Evolutionary conservation across 1,140 invertebrate species (phyloP).

Genomic region (Aphelenchoides fujianensis): DNA sequence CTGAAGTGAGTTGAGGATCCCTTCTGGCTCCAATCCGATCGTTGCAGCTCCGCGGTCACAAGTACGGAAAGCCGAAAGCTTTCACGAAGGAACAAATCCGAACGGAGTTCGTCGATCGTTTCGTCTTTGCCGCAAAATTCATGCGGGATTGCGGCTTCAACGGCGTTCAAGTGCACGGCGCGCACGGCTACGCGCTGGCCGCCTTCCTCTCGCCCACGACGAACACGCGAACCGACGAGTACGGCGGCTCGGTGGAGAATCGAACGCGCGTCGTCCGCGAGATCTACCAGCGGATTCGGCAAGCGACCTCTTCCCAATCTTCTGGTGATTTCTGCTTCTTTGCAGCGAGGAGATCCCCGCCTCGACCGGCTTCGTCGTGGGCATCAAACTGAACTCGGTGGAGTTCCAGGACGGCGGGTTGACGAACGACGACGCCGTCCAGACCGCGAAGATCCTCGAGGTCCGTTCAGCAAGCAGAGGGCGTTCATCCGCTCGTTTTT

Average conservation of each 20-base stretch:
- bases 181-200: slow-evolving; percentile 55
- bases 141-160: slow-evolving; percentile 47
- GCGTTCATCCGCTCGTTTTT: background rate
- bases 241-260: slow-evolving; percentile 50
- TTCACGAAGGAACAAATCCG: slow-evolving; percentile 45
- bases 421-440: slow-evolving; percentile 24
- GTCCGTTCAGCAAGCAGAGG: too few species aligned
- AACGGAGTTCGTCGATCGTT: slow-evolving; percentile 49
- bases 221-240: slow-evolving; percentile 51
- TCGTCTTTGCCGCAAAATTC: slow-evolving; percentile 43
- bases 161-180: slow-evolving; percentile 52
- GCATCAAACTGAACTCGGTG: slow-evolving; percentile 50
- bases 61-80: slow-evolving; percentile 39
- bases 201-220: slow-evolving; percentile 53
- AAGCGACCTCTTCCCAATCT: background rate
- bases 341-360: slow-evolving; percentile 25
- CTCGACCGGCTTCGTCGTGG: slow-evolving; percentile 39
- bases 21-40: too few species aligned
- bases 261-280: slow-evolving; percentile 47
- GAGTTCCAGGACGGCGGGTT: slow-evolving; percentile 39
- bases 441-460: slow-evolving; percentile 24
- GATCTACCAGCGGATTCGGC: slow-evolving; percentile 47
- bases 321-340: background rate
- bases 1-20: too few species aligned
- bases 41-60: background rate